A percentile compares a stretch with the other conserved stretches of the same genome.
phyloP scores from a whole-genome alignment of 2,113 vertebrate genomes.

The Crotalus viridis region DNA sequence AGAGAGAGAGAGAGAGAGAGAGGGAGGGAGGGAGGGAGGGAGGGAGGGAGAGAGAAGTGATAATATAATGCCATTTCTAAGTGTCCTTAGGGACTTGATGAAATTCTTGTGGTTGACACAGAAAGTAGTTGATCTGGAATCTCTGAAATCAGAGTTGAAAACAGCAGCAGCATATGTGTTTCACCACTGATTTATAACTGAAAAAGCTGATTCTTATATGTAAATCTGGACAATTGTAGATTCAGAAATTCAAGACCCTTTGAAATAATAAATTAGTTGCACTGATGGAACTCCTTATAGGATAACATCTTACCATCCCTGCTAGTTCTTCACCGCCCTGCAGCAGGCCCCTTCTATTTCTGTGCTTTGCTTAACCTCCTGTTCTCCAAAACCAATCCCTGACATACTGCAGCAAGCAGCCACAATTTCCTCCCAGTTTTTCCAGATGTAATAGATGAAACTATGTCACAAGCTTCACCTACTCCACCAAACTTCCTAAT shows the following conservation, averaged over 20 bases:
- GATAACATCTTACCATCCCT: background rate
- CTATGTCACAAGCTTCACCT: background rate
- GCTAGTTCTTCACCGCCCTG: background rate
- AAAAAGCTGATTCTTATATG: background rate
- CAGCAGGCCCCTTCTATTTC: background rate
- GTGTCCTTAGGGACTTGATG: background rate
- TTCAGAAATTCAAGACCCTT: background rate
- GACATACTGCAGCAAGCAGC: background rate
- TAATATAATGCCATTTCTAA: background rate
- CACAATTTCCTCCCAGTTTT: background rate
- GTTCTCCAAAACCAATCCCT: background rate
- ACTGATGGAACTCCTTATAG: background rate
- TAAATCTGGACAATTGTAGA: background rate
- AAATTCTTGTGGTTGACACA: background rate
- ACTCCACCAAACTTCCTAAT: background rate
- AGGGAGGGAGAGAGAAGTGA: background rate
- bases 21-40: no score
- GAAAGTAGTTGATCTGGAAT: background rate
- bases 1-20: background rate
- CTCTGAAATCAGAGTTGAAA: background rate
- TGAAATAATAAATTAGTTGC: background rate
- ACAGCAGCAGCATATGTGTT: background rate
- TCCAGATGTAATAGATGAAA: background rate
- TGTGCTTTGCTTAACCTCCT: background rate
- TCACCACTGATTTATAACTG: background rate